Conservation (phyloP, 2,888 invertebrate species). For the Meteorus colon region DNA sequence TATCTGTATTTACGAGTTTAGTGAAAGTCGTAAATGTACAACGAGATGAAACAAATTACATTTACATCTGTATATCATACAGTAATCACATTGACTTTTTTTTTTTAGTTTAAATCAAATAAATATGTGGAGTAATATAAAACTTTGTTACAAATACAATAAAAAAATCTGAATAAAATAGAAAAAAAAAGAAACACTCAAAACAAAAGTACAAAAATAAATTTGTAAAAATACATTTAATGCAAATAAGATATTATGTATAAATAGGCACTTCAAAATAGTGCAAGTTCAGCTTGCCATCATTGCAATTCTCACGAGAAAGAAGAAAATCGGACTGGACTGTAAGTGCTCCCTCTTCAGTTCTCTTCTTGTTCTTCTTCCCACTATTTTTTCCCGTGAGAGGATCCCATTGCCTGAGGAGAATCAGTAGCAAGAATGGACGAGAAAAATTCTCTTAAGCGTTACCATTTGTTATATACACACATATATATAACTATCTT, state of each 20-base stretch:
- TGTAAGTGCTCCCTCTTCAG: constrained; percentile 14
- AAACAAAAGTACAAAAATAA: neutral
- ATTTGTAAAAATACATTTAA: neutral
- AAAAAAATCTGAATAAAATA: neutral
- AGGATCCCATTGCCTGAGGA: constrained; percentile 32
- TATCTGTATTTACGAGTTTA: constrained; percentile 25
- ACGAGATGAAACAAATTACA: neutral
- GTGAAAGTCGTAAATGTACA: constrained; percentile 20
- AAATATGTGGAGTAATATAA: neutral
- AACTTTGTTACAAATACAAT: neutral
- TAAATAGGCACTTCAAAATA: neutral
- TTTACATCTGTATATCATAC: neutral
- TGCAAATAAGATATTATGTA: constrained; percentile 27
- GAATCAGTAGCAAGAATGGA: constrained; percentile 22
- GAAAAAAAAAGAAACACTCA: neutral
- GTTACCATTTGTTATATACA: constrained; percentile 20
- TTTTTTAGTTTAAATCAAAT: too few species aligned
- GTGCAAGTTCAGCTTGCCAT: constrained; percentile 16
- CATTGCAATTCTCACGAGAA: constrained; percentile 16
- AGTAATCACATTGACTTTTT: neutral
- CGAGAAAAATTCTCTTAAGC: constrained; percentile 42
- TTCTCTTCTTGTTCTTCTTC: constrained; percentile 18
- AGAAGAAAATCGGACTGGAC: constrained; percentile 20
- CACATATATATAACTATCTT: neutral
- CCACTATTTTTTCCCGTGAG: constrained; percentile 33